Base-by-base conservation (phyloP, 2,113 vertebrate species). In the Lophochroa leadbeateri region DNA sequence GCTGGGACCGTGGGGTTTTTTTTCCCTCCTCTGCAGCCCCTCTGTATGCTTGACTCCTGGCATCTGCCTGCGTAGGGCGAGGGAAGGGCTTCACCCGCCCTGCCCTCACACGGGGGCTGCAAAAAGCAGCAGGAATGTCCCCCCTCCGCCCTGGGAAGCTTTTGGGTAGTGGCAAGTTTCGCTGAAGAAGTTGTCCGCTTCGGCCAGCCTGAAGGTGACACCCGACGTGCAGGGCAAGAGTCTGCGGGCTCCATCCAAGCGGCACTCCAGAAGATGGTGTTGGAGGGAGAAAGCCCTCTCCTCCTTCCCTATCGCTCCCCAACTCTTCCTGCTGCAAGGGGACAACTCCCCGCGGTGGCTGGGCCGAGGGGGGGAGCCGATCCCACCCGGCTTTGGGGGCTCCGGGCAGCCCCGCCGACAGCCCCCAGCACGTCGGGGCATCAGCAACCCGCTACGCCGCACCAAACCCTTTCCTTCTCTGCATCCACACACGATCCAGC, bases 191-290 rank as follows among this genome's bases (percentile, higher is more conserved):
- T 83, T 52, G 64, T 37, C 50, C 58, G 18, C 57, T 68, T 43
- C 29, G 43, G 19, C 39, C 81, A 64, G 14, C 52, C 65, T 33
- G 11, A 39, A 76, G 71, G 33, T 4, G 12, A 39, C 39, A 13
- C 68, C 49, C 71, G 82, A 83, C 37, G 64, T 17, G 67, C 79
- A 11, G 44, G 35, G 53, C 69, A 76, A 24, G 65, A 52, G 25
- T 41, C 64, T 44, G 49, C n/a, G 46, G 27, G 47, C 18, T 82
- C 61, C 27, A 25, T 27, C 52, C 49, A 8, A 71, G 57, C 27
- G 33, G 29, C 52, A 0, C 49, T 52, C 35, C 75, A 1, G 31
- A 2, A n/a, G 19, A 5, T 2, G 55, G 0, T 29, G 35, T 0
- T 2, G 79, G 65, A 28, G 1, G 28, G 17, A 72, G 17, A 72